Conservation (phyloP, 1,140 invertebrate species). For the Tetranychus urticae region DNA sequence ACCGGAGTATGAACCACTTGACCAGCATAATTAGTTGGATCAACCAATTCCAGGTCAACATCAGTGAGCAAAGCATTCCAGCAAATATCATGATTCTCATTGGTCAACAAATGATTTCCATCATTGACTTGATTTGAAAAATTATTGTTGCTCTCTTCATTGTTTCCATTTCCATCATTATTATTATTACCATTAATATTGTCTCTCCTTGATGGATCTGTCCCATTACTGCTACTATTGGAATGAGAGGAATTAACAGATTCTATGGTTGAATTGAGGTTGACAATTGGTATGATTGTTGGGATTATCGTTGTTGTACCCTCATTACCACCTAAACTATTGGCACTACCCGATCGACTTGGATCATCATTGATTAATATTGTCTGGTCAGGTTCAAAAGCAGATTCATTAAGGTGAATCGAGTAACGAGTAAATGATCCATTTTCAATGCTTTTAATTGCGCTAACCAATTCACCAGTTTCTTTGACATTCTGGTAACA, state of each 20-base stretch:
- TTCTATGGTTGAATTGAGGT: no score
- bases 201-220: no score
- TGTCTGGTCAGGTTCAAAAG: not conserved
- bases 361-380: not conserved
- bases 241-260: no score
- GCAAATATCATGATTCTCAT: constrained; percentile 18
- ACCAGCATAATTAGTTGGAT: not conserved
- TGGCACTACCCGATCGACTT: not conserved
- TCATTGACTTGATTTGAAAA: not conserved
- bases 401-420: not conserved
- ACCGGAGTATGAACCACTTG: not conserved
- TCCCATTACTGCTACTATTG: no score
- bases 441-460: constrained; percentile 5
- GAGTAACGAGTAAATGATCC: not conserved
- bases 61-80: constrained; percentile 25
- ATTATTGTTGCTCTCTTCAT: not conserved
- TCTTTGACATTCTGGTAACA: not conserved
- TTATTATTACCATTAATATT: no score
- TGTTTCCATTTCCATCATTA: not conserved
- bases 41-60: constrained; percentile 19
- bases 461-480: constrained; percentile 3
- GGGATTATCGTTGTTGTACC: no score
- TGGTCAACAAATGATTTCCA: not conserved
- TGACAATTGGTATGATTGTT: no score
- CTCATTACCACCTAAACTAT: no score